These are phyloP conservation scores for Hystrix cristata DNA, from an alignment of 2,113 vertebrate species.

Conservation along the genomic window DNA sequence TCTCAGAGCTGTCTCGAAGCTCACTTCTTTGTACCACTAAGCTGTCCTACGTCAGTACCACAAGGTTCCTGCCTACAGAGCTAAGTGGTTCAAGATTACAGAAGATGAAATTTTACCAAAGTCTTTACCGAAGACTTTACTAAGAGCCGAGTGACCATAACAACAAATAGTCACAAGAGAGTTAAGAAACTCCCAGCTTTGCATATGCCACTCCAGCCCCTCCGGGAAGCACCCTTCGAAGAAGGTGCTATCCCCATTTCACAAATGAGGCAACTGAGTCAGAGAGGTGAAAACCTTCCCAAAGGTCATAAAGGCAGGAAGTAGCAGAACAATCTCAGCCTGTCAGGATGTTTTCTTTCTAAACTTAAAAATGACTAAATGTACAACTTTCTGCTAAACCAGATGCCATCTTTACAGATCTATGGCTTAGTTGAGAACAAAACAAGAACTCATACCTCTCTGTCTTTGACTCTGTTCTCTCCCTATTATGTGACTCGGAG, in stretches of 20 bases:
- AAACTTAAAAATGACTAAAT: slow-evolving; percentile 10
- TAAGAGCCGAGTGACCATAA: background rate
- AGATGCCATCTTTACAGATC: background rate
- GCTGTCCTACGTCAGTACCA: background rate
- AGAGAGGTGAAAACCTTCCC: background rate
- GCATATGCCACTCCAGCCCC: background rate
- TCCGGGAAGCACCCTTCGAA: background rate
- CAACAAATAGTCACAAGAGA: background rate
- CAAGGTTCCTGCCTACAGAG: background rate
- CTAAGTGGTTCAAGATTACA: background rate
- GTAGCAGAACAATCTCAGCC: background rate
- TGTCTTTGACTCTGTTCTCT: background rate
- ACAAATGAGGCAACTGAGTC: slow-evolving; percentile 6
- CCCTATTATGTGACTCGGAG: background rate
- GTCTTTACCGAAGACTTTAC: background rate
- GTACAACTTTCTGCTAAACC: background rate
- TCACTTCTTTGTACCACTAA: background rate
- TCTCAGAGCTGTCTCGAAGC: background rate
- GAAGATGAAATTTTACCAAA: background rate
- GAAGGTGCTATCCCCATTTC: background rate
- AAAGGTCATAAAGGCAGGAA: background rate
- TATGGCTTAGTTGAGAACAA: background rate
- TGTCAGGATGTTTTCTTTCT: background rate
- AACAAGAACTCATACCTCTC: background rate
- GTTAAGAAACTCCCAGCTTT: background rate